Percentiles rank a stretch among this genome's conserved stretches.
These are phyloP conservation scores for Trigoniulus corallinus DNA, from an alignment of 1,140 invertebrate genomes.

Conservation along the genomic window DNA sequence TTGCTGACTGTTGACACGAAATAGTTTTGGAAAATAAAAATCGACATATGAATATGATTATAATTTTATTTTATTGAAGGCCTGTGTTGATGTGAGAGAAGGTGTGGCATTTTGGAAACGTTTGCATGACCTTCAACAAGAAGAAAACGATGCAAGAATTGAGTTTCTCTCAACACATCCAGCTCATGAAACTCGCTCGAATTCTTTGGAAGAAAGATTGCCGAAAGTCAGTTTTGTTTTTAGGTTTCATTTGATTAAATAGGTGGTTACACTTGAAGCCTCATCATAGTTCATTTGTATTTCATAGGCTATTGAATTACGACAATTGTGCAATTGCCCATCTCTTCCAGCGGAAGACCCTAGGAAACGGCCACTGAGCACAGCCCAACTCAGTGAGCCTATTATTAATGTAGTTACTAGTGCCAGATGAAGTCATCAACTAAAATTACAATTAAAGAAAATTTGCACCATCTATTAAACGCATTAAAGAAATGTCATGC, in stretches of 20 bases:
- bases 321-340: slow-evolving; percentile 18
- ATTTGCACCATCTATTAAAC: too few species aligned
- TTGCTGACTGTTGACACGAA: not conserved
- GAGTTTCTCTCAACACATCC: slow-evolving; percentile 46
- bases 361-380: too few species aligned
- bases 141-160: slow-evolving; percentile 14
- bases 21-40: not conserved
- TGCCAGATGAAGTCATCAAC: too few species aligned
- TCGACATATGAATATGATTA: not conserved
- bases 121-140: slow-evolving; percentile 19
- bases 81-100: slow-evolving; percentile 44
- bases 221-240: slow-evolving; percentile 21
- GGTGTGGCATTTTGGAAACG: slow-evolving; percentile 39
- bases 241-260: slow-evolving; percentile 1
- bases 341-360: slow-evolving; percentile 18
- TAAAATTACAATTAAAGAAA: too few species aligned
- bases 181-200: slow-evolving; percentile 30
- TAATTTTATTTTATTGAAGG: slow-evolving; percentile 21
- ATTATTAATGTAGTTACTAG: too few species aligned
- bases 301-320: slow-evolving; percentile 16
- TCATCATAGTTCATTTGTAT: slow-evolving; percentile 6
- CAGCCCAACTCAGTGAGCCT: too few species aligned
- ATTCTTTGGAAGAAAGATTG: slow-evolving; percentile 30
- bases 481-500: too few species aligned
- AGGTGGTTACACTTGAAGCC: too few species aligned